phyloP scores from a whole-genome alignment of 2,797 vertebrate genomes.

The Chromobotia macracanthus region DNA sequence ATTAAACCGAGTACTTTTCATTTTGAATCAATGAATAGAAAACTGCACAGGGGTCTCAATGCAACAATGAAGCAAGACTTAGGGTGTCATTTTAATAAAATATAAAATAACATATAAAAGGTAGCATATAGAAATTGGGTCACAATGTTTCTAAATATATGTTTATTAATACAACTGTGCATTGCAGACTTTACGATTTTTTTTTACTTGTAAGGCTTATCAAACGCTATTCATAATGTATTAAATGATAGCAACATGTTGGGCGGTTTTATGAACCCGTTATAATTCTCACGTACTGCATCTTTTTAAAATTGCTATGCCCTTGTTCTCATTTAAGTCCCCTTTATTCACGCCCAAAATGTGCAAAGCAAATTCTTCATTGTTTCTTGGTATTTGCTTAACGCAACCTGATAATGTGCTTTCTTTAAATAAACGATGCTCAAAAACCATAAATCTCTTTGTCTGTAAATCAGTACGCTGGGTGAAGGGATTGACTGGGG shows the following conservation, averaged over 20 bases:
- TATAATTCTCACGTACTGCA: not conserved
- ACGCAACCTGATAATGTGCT: not conserved
- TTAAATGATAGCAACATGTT: constrained; percentile 29
- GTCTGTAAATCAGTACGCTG: constrained; percentile 9
- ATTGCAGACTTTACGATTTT: not conserved
- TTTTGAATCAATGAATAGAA: not conserved
- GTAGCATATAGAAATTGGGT: not conserved
- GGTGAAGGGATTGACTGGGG: constrained; percentile 18
- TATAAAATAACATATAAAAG: not conserved
- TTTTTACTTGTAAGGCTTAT: not conserved
- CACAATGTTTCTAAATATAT: not conserved
- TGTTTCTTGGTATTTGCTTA: too few species aligned
- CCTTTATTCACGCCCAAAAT: constrained; percentile 17
- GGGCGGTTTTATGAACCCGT: not conserved
- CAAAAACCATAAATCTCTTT: not conserved
- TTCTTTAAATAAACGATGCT: not conserved
- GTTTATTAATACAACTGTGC: not conserved
- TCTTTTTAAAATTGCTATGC: not conserved
- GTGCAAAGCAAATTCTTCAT: not conserved
- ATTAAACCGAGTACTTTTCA: not conserved
- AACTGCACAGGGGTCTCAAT: not conserved
- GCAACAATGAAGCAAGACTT: too few species aligned
- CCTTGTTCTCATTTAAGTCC: not conserved
- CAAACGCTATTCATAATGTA: constrained; percentile 6
- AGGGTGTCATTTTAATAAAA: not conserved